These are phyloP conservation scores for Trematocara nigrifrons DNA, from an alignment of 2,113 vertebrate species.

Conservation along the genomic window DNA sequence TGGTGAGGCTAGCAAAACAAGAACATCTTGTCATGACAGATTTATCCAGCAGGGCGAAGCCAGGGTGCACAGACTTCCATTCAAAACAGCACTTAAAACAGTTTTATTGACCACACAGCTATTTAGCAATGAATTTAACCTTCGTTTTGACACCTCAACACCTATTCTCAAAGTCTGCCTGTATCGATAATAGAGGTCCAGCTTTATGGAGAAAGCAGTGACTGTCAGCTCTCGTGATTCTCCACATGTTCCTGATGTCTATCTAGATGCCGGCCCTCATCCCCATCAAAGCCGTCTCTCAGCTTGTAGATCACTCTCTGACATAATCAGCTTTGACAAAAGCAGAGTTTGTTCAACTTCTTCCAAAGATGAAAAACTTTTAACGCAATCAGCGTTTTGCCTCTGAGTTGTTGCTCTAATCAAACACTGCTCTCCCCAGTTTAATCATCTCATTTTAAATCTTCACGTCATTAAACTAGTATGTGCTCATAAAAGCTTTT, in stretches of 20 bases:
- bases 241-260: slow-evolving; percentile 50
- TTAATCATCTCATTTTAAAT: neutral
- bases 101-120: neutral
- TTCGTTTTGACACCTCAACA: neutral
- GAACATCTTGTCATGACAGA: neutral
- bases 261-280: slow-evolving; percentile 41
- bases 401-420: neutral
- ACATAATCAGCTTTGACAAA: slow-evolving; percentile 59
- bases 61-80: neutral
- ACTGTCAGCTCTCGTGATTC: slow-evolving; percentile 45
- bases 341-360: slow-evolving; percentile 22
- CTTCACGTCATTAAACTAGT: neutral
- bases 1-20: neutral
- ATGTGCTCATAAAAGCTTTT: neutral
- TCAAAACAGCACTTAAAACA: neutral
- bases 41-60: neutral
- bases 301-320: slow-evolving; percentile 20
- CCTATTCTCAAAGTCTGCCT: neutral
- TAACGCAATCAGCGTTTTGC: neutral
- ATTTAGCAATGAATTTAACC: neutral
- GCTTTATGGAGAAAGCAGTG: slow-evolving; percentile 1
- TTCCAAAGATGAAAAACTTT: slow-evolving; percentile 27
- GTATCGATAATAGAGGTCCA: neutral
- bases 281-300: slow-evolving; percentile 47
- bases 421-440: neutral